Conservation (phyloP, 1,140 invertebrate species). For the Achroia grisella region DNA sequence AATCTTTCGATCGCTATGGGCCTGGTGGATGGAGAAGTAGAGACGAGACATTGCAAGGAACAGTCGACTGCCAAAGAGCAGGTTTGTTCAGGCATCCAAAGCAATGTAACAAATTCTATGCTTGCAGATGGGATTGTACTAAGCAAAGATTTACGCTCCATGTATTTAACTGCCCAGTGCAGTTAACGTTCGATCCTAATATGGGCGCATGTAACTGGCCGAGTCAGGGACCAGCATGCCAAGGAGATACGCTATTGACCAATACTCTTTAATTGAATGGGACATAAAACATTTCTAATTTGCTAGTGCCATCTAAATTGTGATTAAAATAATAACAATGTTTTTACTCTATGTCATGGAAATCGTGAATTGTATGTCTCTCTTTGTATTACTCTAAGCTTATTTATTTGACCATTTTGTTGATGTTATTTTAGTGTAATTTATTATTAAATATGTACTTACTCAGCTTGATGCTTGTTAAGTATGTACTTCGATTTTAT, state of each 20-base stretch:
- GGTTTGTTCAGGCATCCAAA: slow-evolving; percentile 89
- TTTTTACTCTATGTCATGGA: slow-evolving; percentile 7
- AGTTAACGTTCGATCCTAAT: slow-evolving; percentile 83
- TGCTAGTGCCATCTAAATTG: slow-evolving; percentile 65
- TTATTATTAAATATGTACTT: slow-evolving; percentile 52
- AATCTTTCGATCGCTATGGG: slow-evolving; percentile 73
- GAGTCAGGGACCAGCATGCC: slow-evolving; percentile 85
- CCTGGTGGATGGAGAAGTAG: slow-evolving; percentile 71
- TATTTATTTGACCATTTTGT: slow-evolving; percentile 67
- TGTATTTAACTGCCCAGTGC: slow-evolving; percentile 87
- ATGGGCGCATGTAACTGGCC: slow-evolving; percentile 89
- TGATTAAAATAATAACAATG: slow-evolving; percentile 52
- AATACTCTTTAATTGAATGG: slow-evolving; percentile 60
- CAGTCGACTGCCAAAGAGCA: slow-evolving; percentile 81
- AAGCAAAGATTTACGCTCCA: slow-evolving; percentile 86
- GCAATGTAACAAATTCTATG: slow-evolving; percentile 89
- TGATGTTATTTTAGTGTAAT: slow-evolving; percentile 66
- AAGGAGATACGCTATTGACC: slow-evolving; percentile 80
- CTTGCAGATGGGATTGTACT: slow-evolving; percentile 87
- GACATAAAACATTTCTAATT: slow-evolving; percentile 24
- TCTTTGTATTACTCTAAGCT: slow-evolving; percentile 40
- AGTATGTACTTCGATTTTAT: slow-evolving; percentile 34
- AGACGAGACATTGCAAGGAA: slow-evolving; percentile 77
- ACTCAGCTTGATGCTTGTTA: slow-evolving; percentile 44
- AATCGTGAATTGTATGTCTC: slow-evolving; percentile 15